Conservation (phyloP, 2,888 invertebrate species). For the Fragum whitleyi region DNA sequence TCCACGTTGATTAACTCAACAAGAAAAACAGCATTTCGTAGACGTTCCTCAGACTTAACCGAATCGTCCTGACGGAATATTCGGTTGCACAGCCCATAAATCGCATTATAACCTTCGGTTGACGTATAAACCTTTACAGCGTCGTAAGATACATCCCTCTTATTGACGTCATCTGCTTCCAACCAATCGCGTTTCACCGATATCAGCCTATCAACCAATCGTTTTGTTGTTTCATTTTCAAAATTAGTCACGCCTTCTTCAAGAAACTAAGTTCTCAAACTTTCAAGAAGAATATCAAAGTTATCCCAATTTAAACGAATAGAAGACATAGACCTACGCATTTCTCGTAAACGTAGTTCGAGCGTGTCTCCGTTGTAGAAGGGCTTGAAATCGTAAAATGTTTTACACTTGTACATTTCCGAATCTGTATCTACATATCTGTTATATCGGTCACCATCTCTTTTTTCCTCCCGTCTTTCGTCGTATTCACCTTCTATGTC, state of each 20-base stretch:
- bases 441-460: constrained; percentile 44
- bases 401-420: constrained; percentile 57
- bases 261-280: constrained; percentile 45
- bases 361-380: constrained; percentile 64
- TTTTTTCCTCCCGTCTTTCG: not conserved
- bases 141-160: constrained; percentile 37
- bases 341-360: constrained; percentile 60
- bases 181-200: constrained; percentile 49
- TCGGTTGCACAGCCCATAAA: constrained; percentile 57
- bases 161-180: not conserved
- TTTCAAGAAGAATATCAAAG: constrained; percentile 47
- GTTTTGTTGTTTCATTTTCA: constrained; percentile 29
- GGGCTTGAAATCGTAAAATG: constrained; percentile 59
- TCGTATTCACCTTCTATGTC: constrained; percentile 28
- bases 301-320: constrained; percentile 65
- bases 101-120: constrained; percentile 56
- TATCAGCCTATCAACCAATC: constrained; percentile 41
- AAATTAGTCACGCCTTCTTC: constrained; percentile 44
- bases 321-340: constrained; percentile 63
- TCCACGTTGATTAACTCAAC: constrained; percentile 71
- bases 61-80: constrained; percentile 62
- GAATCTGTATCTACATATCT: constrained; percentile 27
- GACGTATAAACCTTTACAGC: constrained; percentile 59
- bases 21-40: constrained; percentile 64
- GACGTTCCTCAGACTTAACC: constrained; percentile 47